phyloP scores from a whole-genome alignment of 2,888 invertebrate genomes.

The Epistrophella euchroma region DNA sequence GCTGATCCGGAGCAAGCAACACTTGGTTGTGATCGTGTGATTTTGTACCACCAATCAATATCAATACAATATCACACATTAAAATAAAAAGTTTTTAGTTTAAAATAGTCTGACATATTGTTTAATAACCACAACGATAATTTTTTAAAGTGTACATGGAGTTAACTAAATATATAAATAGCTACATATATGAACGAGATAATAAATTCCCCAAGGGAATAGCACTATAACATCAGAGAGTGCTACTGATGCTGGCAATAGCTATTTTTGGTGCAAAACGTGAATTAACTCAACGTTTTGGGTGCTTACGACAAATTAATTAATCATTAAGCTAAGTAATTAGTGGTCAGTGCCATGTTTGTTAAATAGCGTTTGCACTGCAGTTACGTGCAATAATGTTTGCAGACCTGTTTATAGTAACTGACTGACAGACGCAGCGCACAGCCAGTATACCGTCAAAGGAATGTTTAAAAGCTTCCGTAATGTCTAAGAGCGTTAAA shows the following conservation, averaged over 20 bases:
- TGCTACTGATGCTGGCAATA: constrained; percentile 25
- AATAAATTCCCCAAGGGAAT: constrained; percentile 51
- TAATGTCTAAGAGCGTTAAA: constrained; percentile 7
- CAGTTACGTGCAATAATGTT: constrained; percentile 36
- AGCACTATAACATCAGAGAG: background rate
- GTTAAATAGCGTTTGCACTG: constrained; percentile 33
- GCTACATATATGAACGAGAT: background rate
- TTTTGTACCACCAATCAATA: too few relatives aligned
- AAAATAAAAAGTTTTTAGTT: too few relatives aligned
- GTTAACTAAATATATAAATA: background rate
- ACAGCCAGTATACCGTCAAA: background rate
- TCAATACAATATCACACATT: too few relatives aligned
- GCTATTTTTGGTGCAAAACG: constrained; percentile 18
- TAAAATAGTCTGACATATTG: background rate
- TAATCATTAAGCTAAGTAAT: constrained; percentile 69
- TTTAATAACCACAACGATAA: too few relatives aligned
- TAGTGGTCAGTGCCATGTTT: constrained; percentile 60
- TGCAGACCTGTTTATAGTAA: constrained; percentile 7
- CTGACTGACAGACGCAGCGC: background rate
- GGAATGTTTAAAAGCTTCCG: constrained; percentile 17
- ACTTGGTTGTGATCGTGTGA: too few relatives aligned
- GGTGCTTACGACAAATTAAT: constrained; percentile 73
- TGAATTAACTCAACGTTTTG: constrained; percentile 49
- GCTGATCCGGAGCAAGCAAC: too few relatives aligned
- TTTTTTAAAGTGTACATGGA: constrained; percentile 1